Conservation (phyloP, 2,797 vertebrate species). For the Macropodus opercularis region DNA sequence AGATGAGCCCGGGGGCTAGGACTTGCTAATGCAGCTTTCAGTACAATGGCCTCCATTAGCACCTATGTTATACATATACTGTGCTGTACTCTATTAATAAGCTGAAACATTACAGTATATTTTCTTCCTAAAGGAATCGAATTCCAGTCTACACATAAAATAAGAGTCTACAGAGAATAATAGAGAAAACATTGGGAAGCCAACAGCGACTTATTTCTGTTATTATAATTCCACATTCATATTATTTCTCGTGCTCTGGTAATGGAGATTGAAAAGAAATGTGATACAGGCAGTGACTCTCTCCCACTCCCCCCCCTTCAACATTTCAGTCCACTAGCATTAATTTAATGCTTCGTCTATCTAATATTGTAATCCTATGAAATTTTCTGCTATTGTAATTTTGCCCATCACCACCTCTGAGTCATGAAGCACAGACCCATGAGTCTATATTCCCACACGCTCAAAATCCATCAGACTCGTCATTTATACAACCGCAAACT, state of each 20-base stretch:
- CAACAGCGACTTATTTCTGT: slow-evolving; percentile 15
- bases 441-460: slow-evolving; percentile 39
- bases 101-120: too few relatives aligned
- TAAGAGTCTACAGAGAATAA: slow-evolving; percentile 13
- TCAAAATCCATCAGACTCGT: slow-evolving; percentile 40
- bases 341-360: slow-evolving; percentile 76
- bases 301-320: slow-evolving; percentile 18
- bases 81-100: too few relatives aligned
- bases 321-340: slow-evolving; percentile 51
- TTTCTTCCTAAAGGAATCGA: too few relatives aligned
- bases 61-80: too few relatives aligned
- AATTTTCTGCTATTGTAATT: slow-evolving; percentile 63
- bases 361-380: slow-evolving; percentile 67
- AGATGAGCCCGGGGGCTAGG: too few relatives aligned
- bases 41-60: too few relatives aligned
- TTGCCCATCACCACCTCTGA: slow-evolving; percentile 65
- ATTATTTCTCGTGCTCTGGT: slow-evolving; percentile 40
- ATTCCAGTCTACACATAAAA: too few relatives aligned
- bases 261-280: slow-evolving; percentile 59
- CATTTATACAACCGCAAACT: slow-evolving; percentile 37
- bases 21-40: too few relatives aligned
- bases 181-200: slow-evolving; percentile 41
- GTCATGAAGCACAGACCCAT: slow-evolving; percentile 27
- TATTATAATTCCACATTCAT: slow-evolving; percentile 50
- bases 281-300: slow-evolving; percentile 32